Evolutionary conservation across 2,113 vertebrate species (phyloP), one percentile per base, ranked within the genome.

Genomic region (Prunella himalayana): DNA sequence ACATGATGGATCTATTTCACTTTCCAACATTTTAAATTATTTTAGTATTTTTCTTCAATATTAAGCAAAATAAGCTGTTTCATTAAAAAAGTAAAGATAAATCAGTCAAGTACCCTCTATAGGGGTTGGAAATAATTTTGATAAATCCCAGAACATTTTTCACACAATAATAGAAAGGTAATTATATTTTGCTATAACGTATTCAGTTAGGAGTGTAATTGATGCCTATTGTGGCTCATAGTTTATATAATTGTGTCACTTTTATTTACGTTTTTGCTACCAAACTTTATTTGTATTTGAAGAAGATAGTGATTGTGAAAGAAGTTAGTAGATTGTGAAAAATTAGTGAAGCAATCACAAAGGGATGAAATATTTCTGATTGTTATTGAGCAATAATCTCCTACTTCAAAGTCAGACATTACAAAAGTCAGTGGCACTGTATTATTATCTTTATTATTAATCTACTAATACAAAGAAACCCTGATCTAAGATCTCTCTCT

Each of bases 381-480:
- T 88, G 63, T 12, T 71, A 92, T 76, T 85, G 50, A 93, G 53
- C 39, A 90, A 88, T 92, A 95, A 95, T 95, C 57, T 70, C 94
- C 73, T 95, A 91, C 64, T 76, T 98, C 90, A 97, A 97, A 91
- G 92, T 97, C 91, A 98, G 78, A 70, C 69, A 86, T 86, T 70
- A 94, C 68, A 95, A 86, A 97, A 94, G 50, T 96, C 86, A 96
- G 60, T 94, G 89, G 92, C 70, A 95, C 21, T 53, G 22, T n/a
- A 88, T 95, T 93, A 97, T 96, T 97, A 95, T 97, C 86, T 97
- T 89, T 94, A 84, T 96, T 97, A 97, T 95, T 97, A 96, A 98
- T 98, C 96, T 95, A 94, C 57, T 41, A 81, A 86, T 60, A 83
- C 8, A 93, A 94, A 96, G 68, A 88, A 87, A 93, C 37, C 24